Percentiles rank a stretch among this genome's conserved stretches.
phyloP scores from a whole-genome alignment of 2,888 invertebrate genomes.

The Mactromeris polynyma region DNA sequence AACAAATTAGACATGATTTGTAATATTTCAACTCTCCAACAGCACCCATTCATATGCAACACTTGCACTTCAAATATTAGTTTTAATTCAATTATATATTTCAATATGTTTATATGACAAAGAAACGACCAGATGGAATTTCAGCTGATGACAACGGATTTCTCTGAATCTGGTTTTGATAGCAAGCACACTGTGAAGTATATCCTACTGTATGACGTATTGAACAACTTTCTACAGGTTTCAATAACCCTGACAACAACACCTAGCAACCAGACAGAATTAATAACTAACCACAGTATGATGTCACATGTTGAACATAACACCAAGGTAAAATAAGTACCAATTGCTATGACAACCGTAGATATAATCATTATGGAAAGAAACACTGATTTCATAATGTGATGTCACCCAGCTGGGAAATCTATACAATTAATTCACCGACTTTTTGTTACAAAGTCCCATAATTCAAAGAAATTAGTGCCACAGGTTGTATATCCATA shows the following conservation, averaged over 20 bases:
- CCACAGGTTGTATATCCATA: too few species aligned
- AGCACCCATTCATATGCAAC: too few species aligned
- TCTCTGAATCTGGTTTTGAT: too few species aligned
- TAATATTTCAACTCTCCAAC: neutral
- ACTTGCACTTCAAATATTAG: too few species aligned
- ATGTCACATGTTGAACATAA: neutral
- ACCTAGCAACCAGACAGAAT: neutral
- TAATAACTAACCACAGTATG: neutral
- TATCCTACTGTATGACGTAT: neutral
- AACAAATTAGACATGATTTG: neutral
- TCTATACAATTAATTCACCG: neutral
- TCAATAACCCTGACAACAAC: neutral
- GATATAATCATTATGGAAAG: neutral
- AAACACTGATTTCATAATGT: neutral
- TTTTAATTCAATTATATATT: too few species aligned
- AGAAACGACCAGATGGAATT: too few species aligned
- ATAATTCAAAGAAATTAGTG: too few species aligned
- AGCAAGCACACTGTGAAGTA: too few species aligned
- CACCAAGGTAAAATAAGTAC: neutral
- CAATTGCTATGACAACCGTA: neutral
- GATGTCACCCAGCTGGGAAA: neutral
- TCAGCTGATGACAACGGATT: too few species aligned
- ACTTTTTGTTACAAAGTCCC: too few species aligned
- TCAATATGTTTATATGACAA: too few species aligned
- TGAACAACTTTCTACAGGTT: neutral